Evolutionary conservation across 2,888 invertebrate species (phyloP).

Genomic region (Phymatocera aterrima): DNA sequence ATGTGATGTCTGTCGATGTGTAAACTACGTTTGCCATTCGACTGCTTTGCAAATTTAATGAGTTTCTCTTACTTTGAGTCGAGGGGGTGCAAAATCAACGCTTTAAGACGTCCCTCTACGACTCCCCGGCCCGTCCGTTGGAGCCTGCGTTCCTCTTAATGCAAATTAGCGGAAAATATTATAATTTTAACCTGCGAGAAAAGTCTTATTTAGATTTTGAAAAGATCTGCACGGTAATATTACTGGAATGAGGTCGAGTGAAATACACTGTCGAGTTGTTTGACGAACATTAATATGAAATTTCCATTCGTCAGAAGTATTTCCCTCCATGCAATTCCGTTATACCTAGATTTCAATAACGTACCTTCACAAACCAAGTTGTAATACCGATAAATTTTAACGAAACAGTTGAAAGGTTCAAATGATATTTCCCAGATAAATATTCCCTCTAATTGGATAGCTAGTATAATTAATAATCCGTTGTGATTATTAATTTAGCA

Average conservation of each 20-base stretch:
- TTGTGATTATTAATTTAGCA: constrained; percentile 4
- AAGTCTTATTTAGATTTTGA: not conserved
- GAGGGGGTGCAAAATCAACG: constrained; percentile 39
- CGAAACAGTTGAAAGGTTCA: not conserved
- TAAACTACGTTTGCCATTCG: constrained; percentile 46
- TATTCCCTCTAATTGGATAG: not conserved
- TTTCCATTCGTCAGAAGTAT: not conserved
- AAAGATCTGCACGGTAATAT: not conserved
- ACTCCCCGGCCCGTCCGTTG: constrained; percentile 1
- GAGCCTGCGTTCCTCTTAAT: constrained; percentile 21
- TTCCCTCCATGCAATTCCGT: not conserved
- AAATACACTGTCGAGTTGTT: constrained; percentile 2
- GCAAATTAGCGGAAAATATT: constrained; percentile 33
- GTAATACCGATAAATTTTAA: not conserved
- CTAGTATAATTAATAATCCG: constrained; percentile 3
- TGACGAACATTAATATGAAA: constrained; percentile 1
- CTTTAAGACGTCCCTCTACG: constrained; percentile 22
- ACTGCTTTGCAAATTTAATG: constrained; percentile 47
- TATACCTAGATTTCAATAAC: not conserved
- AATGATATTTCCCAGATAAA: not conserved
- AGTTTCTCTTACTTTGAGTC: constrained; percentile 26
- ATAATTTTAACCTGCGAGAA: constrained; percentile 14
- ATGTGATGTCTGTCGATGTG: constrained; percentile 42
- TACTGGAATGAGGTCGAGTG: constrained; percentile 16
- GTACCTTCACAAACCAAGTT: not conserved